Conservation (phyloP, 2,797 vertebrate species). For the Sebastiscus albofasciatus region DNA sequence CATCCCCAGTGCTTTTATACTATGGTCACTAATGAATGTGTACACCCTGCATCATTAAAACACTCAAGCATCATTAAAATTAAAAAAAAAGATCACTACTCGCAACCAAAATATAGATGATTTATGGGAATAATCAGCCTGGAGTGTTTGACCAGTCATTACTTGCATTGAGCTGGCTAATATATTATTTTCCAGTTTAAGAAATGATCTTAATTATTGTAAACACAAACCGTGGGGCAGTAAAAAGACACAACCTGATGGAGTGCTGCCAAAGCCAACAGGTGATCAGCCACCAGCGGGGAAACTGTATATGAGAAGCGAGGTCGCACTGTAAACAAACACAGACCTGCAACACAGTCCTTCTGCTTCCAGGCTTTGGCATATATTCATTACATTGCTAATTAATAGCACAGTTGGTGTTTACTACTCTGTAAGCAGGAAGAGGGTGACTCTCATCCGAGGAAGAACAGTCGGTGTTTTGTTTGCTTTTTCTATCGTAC, state of each 20-base stretch:
- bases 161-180: constrained; percentile 8
- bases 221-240: constrained; percentile 37
- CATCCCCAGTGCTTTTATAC: neutral
- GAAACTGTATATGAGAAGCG: constrained; percentile 30
- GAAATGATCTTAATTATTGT: constrained; percentile 32
- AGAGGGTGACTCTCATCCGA: constrained; percentile 14
- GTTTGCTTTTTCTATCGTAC: neutral
- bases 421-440: constrained; percentile 34
- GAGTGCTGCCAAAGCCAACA: constrained; percentile 12
- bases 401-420: constrained; percentile 67
- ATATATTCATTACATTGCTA: constrained; percentile 37
- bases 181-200: constrained; percentile 3
- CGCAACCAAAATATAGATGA: constrained; percentile 10
- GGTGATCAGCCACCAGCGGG: constrained; percentile 15
- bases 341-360: constrained; percentile 28
- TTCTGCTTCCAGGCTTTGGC: constrained; percentile 47
- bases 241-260: constrained; percentile 22
- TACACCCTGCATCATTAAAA: neutral
- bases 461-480: constrained; percentile 9
- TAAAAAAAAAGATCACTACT: constrained; percentile 1
- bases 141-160: neutral
- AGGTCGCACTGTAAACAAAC: constrained; percentile 51
- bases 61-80: neutral
- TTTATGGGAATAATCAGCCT: neutral
- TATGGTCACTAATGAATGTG: neutral